Evolutionary conservation across 35 echinoderm and acorn worm species (phyloP).

Genomic region (Lytechinus pictus): DNA sequence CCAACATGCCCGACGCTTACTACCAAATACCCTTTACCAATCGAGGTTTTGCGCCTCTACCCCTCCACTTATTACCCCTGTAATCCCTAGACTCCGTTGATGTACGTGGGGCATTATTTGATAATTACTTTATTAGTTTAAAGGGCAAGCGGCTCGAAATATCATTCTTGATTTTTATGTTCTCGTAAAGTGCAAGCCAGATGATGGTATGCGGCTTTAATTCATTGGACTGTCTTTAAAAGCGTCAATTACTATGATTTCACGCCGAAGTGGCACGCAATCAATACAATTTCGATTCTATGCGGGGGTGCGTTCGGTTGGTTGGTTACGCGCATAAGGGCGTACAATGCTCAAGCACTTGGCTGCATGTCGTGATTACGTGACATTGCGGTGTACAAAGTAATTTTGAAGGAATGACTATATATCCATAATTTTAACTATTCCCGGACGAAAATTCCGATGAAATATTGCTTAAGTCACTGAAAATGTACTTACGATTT

Average conservation of each 20-base stretch:
- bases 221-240: conserved; percentile 29
- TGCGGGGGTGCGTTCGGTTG: not conserved
- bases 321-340: not conserved
- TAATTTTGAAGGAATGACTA: not conserved
- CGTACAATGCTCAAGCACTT: not conserved
- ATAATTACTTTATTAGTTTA: not conserved
- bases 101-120: not conserved
- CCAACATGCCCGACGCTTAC: not conserved
- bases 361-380: not conserved
- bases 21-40: not conserved
- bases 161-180: not conserved
- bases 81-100: not conserved
- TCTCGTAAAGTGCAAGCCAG: not conserved
- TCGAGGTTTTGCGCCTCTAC: not conserved
- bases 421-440: not conserved
- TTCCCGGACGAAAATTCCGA: not conserved
- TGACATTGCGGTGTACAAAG: not conserved
- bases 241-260: conserved; percentile 37
- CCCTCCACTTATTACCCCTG: not conserved
- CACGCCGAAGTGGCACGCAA: not conserved
- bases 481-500: not conserved
- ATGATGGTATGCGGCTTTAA: not conserved
- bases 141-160: not conserved
- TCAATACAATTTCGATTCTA: conserved; percentile 19
- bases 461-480: not conserved